Base-by-base conservation (phyloP, 2,113 vertebrate species). In the Rhynchomys soricoides region DNA sequence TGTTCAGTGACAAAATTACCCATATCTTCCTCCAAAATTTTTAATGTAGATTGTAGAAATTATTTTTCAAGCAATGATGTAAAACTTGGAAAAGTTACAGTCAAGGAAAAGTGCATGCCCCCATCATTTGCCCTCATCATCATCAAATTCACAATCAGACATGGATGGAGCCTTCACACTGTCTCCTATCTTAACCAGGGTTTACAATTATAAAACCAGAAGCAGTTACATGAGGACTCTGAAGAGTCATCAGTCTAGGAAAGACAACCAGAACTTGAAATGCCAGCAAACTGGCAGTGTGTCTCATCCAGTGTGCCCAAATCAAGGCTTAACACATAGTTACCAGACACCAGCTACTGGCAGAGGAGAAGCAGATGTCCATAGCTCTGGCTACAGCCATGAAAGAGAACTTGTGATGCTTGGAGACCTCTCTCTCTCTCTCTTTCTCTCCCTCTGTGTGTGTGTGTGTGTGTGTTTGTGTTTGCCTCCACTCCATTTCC, bases 241-340 rank as follows among this genome's bases (percentile, higher is more conserved):
- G 50, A 40, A 86, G 86, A 95, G 68, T 89, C 89, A 89, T 16
- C 22, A 62, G 24, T 71, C 89, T 75, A 94, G 45, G 45, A 86
- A 92, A 59, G 78, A 94, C 22, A 78, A 64, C 2, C 12, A 83
- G 40, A 91, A 82, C n/a, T 57, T 37, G 31, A 96, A 96, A 89
- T 66, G 86, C 26, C 68, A 86, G 24, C 11, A n/a, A 91, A 77
- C 40, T 87, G 57, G 31, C 26, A 82, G 19, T 11, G 26, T 48
- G 40, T 93, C 40, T 91, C 13, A 7, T 70, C 40, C 57, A 90
- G 3, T 12, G 19, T 57, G 50, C 64, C 55, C 55, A 93, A 81
- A 34, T 45, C 45, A 77, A 52, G 90, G 70, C 24, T 74, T 50
- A 59, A 52, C 37, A 68, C 5, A 45, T 17, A 22, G 37, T 52